Percentiles rank a stretch among this genome's conserved stretches.
These are phyloP conservation scores for Onychomys torridus DNA, from an alignment of 2,797 vertebrate species.

Conservation along the genomic window DNA sequence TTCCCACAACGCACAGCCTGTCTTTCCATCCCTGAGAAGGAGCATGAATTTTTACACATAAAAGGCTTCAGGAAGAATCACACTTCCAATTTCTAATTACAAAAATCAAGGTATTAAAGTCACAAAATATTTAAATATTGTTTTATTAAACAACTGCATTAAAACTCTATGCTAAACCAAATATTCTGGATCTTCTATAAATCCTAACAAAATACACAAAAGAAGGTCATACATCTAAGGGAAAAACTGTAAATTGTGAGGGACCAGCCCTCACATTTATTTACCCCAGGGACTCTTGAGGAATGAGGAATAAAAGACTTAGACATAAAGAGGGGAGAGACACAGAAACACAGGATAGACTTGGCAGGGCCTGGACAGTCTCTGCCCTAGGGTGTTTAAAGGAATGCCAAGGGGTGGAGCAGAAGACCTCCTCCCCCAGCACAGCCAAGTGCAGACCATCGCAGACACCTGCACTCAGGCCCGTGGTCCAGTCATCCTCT, in stretches of 20 bases:
- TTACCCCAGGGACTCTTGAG: too few species aligned
- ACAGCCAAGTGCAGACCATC: too few species aligned
- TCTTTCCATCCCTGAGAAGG: conserved; percentile 1
- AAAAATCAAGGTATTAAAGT: background rate
- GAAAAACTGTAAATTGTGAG: background rate
- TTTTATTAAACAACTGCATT: background rate
- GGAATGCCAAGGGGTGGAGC: too few species aligned
- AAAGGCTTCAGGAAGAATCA: conserved; percentile 68
- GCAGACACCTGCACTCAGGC: too few species aligned
- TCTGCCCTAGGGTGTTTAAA: too few species aligned
- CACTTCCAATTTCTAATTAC: conserved; percentile 52
- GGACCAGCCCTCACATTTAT: too few species aligned
- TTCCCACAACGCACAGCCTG: conserved; percentile 68
- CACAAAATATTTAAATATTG: conserved; percentile 41
- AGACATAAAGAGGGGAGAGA: too few species aligned
- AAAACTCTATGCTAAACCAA: conserved; percentile 31
- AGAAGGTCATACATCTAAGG: background rate
- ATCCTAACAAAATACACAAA: conserved; percentile 19
- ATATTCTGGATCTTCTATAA: background rate
- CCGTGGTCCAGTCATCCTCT: too few species aligned
- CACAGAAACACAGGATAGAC: too few species aligned
- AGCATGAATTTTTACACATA: conserved; percentile 64
- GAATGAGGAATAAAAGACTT: too few species aligned
- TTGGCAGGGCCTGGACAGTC: too few species aligned
- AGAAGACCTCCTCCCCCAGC: too few species aligned